These are phyloP conservation scores for Cabera pusaria DNA, from an alignment of 2,888 invertebrate species.

Conservation along the genomic window DNA sequence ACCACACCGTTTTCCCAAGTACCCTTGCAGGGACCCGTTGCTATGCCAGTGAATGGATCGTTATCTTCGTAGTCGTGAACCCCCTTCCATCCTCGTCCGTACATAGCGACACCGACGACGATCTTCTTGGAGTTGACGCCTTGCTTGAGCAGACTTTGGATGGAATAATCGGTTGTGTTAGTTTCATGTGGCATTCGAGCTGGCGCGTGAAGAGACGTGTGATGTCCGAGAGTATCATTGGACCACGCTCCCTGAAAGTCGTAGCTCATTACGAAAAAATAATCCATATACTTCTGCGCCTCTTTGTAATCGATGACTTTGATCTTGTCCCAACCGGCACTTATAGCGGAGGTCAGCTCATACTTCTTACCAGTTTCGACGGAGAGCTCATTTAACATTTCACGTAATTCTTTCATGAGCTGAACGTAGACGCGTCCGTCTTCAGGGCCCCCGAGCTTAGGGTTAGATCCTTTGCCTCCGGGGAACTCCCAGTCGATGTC, in stretches of 20 bases:
- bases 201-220: conserved; percentile 69
- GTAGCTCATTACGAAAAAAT: conserved; percentile 78
- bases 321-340: conserved; percentile 78
- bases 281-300: conserved; percentile 77
- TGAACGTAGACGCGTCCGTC: conserved; percentile 68
- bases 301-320: conserved; percentile 74
- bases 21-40: conserved; percentile 72
- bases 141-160: conserved; percentile 69
- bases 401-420: conserved; percentile 71
- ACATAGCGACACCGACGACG: no score
- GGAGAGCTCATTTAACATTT: conserved; percentile 71
- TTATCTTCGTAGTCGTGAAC: conserved; percentile 60
- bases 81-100: conserved; percentile 78
- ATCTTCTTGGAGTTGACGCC: conserved; percentile 74
- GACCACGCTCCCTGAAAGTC: conserved; percentile 80
- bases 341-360: conserved; percentile 77
- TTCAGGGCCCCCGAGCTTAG: conserved; percentile 67
- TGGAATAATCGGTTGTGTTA: conserved; percentile 77
- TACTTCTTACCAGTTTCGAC: conserved; percentile 70
- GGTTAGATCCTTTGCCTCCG: conserved; percentile 77
- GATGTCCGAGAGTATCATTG: conserved; percentile 72
- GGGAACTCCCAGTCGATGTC: no score
- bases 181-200: conserved; percentile 71
- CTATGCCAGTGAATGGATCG: conserved; percentile 73
- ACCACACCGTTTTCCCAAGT: conserved; percentile 79